These are phyloP conservation scores for Tenthredo scrophulariae DNA, from an alignment of 2,888 invertebrate genomes.

Conservation along the genomic window DNA sequence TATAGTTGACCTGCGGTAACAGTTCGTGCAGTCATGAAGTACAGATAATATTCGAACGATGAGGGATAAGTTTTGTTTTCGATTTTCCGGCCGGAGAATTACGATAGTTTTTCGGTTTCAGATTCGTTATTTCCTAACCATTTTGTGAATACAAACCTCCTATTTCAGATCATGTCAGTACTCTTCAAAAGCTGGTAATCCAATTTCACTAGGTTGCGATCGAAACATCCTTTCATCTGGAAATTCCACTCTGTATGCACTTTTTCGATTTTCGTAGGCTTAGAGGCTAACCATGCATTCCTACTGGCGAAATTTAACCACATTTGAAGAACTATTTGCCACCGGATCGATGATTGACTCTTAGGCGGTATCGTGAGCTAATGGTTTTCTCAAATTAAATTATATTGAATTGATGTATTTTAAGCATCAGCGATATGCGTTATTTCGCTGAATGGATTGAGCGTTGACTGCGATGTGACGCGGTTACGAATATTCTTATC, in stretches of 20 bases:
- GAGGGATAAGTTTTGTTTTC: background rate
- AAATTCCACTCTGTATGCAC: background rate
- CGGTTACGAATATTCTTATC: conserved; percentile 3
- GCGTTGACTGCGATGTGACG: background rate
- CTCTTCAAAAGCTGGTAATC: background rate
- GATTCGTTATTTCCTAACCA: conserved; percentile 11
- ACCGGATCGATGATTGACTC: background rate
- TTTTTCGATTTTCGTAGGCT: background rate
- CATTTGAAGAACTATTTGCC: background rate
- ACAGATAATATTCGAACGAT: background rate
- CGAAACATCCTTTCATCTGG: background rate
- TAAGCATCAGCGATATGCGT: background rate
- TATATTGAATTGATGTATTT: background rate
- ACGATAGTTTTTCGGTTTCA: background rate
- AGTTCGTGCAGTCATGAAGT: background rate
- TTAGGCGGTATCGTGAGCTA: background rate
- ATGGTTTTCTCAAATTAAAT: background rate
- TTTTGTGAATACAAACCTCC: conserved; percentile 4
- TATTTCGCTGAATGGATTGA: background rate
- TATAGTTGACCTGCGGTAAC: conserved; percentile 12
- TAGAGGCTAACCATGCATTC: background rate
- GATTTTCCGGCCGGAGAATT: background rate
- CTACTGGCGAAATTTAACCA: background rate
- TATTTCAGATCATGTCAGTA: background rate
- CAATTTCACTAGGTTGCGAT: background rate